A percentile compares a stretch with the other conserved stretches of the same genome.
Conservation (phyloP, 2,113 vertebrate genomes). For the Macheiramphus alcinus region DNA sequence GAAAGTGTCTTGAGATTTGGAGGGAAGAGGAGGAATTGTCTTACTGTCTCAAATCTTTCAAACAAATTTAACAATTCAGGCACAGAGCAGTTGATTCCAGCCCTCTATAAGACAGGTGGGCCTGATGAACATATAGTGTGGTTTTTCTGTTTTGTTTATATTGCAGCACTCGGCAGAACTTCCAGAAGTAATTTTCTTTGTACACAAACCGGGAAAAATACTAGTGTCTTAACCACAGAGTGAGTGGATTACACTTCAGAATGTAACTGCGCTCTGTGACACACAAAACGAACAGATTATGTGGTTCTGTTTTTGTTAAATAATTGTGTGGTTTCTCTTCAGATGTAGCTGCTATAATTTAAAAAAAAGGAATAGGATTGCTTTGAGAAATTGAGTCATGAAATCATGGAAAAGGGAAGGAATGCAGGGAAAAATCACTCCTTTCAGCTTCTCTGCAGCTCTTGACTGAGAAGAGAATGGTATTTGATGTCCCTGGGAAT, state of each 20-base stretch:
- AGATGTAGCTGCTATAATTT: constrained; percentile 13
- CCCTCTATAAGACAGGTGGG: background rate
- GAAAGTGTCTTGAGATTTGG: background rate
- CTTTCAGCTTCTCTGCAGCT: background rate
- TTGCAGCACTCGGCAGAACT: background rate
- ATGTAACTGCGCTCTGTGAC: background rate
- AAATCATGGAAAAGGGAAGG: background rate
- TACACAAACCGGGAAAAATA: background rate
- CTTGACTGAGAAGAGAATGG: background rate
- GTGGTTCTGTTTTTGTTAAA: constrained; percentile 10
- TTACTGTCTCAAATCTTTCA: background rate
- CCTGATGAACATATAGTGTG: background rate
- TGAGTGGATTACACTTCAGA: background rate
- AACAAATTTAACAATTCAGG: background rate
- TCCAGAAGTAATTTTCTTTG: background rate
- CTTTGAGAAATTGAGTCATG: constrained; percentile 40
- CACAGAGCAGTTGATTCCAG: background rate
- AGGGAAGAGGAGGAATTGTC: background rate
- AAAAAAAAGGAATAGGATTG: constrained; percentile 32
- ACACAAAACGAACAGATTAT: background rate
- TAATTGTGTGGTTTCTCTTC: constrained; percentile 41
- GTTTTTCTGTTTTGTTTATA: background rate
- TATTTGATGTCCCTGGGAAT: background rate
- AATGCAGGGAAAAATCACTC: background rate
- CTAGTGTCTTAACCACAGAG: background rate